Conservation (phyloP, 2,888 invertebrate genomes). For the Ochropleura leucogaster region DNA sequence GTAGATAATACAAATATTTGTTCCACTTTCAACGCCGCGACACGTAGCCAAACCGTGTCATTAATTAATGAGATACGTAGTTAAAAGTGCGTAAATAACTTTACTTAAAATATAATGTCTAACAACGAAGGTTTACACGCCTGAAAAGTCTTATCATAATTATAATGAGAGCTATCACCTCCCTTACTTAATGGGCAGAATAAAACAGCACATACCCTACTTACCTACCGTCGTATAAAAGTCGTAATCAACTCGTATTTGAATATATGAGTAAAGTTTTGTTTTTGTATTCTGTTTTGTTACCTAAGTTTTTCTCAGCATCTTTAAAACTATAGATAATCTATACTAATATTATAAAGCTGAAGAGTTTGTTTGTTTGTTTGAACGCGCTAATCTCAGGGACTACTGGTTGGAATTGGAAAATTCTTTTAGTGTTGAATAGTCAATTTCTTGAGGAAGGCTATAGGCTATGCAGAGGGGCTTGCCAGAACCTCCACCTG, state of each 20-base stretch:
- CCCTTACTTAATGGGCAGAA: constrained; percentile 11
- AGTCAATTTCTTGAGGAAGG: too few species aligned
- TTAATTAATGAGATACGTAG: background rate
- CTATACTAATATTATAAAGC: too few species aligned
- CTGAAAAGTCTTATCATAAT: background rate
- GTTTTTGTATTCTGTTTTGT: background rate
- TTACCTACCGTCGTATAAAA: constrained; percentile 29
- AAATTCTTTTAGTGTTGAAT: too few species aligned
- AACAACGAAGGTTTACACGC: background rate
- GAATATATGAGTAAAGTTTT: constrained; percentile 32
- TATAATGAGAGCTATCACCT: constrained; percentile 2
- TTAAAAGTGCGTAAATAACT: background rate
- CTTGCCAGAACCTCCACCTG: too few species aligned
- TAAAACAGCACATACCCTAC: constrained; percentile 17
- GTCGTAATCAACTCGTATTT: constrained; percentile 46
- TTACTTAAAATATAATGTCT: background rate
- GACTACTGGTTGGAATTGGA: too few species aligned
- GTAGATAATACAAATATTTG: too few species aligned
- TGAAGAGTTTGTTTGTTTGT: too few species aligned
- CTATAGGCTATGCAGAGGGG: too few species aligned
- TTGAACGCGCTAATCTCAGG: too few species aligned
- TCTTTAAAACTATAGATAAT: background rate
- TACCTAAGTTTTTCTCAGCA: background rate
- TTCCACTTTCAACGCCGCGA: too few species aligned
- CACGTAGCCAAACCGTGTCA: too few species aligned